A percentile compares a stretch with the other conserved stretches of the same genome.
Conservation (phyloP, 2,113 vertebrate species). For the Nanorana parkeri region DNA sequence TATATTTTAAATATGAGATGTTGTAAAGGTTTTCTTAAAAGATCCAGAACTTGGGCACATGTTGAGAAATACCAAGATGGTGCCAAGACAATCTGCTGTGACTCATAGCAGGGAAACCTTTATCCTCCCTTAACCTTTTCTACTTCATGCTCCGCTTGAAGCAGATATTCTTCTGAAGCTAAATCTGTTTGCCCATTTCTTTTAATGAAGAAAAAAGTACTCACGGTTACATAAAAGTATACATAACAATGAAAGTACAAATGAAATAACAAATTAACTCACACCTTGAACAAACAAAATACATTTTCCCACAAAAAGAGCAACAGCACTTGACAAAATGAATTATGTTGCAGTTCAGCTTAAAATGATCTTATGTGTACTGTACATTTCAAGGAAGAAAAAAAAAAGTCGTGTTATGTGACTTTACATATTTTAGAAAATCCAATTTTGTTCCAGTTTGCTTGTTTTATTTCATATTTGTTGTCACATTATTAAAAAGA, state of each 20-base stretch:
- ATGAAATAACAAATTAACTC: slow-evolving; percentile 35
- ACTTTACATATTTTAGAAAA: neutral
- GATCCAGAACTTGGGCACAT: neutral
- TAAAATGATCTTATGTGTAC: neutral
- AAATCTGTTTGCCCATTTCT: slow-evolving; percentile 49
- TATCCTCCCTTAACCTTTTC: slow-evolving; percentile 53
- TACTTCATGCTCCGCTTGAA: slow-evolving; percentile 52
- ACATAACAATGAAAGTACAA: slow-evolving; percentile 41
- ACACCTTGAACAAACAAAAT: slow-evolving; percentile 55
- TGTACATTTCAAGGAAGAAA: neutral
- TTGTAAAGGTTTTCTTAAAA: slow-evolving; percentile 9
- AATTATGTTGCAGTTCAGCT: neutral
- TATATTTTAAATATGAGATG: too few relatives aligned
- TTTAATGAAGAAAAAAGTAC: slow-evolving; percentile 41
- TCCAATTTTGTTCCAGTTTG: neutral
- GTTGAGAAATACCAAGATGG: slow-evolving; percentile 37
- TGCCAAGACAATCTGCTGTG: slow-evolving; percentile 33
- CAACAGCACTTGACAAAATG: neutral
- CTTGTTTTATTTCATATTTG: neutral
- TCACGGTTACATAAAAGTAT: slow-evolving; percentile 41
- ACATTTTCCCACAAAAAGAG: slow-evolving; percentile 37
- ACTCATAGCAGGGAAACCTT: slow-evolving; percentile 48
- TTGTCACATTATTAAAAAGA: slow-evolving; percentile 15
- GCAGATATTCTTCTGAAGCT: slow-evolving; percentile 30
- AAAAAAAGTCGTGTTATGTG: neutral